Conservation (phyloP, 2,888 invertebrate genomes). For the Aleiodes alternator region DNA sequence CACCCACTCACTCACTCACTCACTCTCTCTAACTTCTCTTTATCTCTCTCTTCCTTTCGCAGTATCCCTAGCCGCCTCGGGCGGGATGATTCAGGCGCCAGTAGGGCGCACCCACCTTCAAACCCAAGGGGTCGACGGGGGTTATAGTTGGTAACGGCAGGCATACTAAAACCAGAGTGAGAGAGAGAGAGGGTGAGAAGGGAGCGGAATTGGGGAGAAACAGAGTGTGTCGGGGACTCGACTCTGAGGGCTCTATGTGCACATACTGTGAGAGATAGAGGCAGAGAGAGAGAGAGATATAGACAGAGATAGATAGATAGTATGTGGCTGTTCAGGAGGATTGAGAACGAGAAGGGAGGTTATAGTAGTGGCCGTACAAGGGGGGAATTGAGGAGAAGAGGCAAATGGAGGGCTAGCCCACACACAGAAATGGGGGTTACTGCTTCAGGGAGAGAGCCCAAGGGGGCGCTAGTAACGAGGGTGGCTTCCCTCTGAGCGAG, state of each 20-base stretch:
- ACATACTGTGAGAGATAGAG: conserved; percentile 54
- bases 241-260: conserved; percentile 51
- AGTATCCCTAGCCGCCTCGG: conserved; percentile 65
- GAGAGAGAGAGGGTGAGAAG: conserved; percentile 36
- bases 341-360: conserved; percentile 46
- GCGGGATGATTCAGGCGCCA: conserved; percentile 76
- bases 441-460: conserved; percentile 44
- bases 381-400: conserved; percentile 38
- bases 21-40: conserved; percentile 58
- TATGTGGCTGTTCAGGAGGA: conserved; percentile 49
- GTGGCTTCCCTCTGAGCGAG: conserved; percentile 67
- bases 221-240: conserved; percentile 70
- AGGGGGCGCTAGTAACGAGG: conserved; percentile 63
- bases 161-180: conserved; percentile 44
- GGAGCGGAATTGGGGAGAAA: conserved; percentile 62
- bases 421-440: conserved; percentile 50
- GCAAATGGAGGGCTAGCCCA: conserved; percentile 39
- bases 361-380: conserved; percentile 48
- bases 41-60: not conserved
- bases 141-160: conserved; percentile 53
- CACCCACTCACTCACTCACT: conserved; percentile 60
- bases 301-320: conserved; percentile 19
- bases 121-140: conserved; percentile 57
- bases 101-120: conserved; percentile 75
- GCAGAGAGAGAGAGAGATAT: too few relatives aligned